Evolutionary conservation across 2,888 invertebrate species (phyloP), one percentile per base, ranked within the genome.

Genomic region (Rotaria socialis): DNA sequence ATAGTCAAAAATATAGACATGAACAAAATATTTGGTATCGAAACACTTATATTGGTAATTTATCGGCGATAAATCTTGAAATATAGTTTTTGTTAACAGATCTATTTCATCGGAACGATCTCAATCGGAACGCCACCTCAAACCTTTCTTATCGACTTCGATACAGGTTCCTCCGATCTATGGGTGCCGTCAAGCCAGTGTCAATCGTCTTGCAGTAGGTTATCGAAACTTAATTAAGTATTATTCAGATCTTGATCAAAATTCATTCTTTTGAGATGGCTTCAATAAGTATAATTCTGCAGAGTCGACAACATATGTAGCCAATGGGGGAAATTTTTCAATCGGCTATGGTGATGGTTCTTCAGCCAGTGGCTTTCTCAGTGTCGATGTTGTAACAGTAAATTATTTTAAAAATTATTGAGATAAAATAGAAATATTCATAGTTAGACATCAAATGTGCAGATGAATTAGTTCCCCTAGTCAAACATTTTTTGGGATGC

Each of bases 81-180:
- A 67, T 2, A 10, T 1, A 8, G 10, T 27, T 67, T 6, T 35
- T 35, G 22, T 52, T 52, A 24, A 43, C 11, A 75, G 75, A 10
- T 43, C 6, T 75, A 75, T 24, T 75, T 41, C 19, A 24, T 43
- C 7, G 75, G 75, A 75, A 75, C 19, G 11, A 75, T 75, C 5
- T 75, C 16, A 22, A 75, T 75, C 8, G 75, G 75, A 22, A 75
- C 75, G 47, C 75, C 75, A n/a, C 8, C 10, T 16, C 75, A 80
- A 47, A 6, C 0, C 41, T 80, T 80, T 47, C 22, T 24, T 16
- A 47, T 80, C 47, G 47, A 80, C 27, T 80, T 80, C 7, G 75
- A 80, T 24, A 80, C 75, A 47, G 75, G 75, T 14, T 80, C 75
- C 2, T 80, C 75, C 3, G 75, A 80, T 80, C 75, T 80, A 11